Conservation (phyloP, 2,797 vertebrate genomes). For the Hemitrygon akajei region DNA sequence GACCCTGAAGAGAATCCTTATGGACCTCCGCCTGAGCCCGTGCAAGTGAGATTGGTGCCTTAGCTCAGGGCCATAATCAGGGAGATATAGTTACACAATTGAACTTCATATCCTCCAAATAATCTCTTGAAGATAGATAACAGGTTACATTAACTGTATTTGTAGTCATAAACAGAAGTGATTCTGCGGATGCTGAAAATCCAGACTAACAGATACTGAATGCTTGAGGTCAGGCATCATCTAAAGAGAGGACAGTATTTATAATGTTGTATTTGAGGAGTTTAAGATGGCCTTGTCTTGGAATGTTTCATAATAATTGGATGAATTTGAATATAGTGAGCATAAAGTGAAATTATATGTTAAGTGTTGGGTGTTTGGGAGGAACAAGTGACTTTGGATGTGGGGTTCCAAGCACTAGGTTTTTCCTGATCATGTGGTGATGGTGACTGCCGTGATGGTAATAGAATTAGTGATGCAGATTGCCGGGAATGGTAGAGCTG, state of each 20-base stretch:
- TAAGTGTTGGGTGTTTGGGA: neutral
- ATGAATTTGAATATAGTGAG: neutral
- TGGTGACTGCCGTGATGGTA: neutral
- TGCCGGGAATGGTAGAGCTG: too few species aligned
- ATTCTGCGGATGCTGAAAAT: too few species aligned
- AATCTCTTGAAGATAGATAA: neutral
- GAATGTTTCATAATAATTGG: neutral
- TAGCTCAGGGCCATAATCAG: neutral
- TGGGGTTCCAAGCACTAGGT: neutral
- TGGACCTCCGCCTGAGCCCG: conserved; percentile 80
- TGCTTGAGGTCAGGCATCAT: too few species aligned
- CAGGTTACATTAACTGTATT: neutral
- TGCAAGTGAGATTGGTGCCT: conserved; percentile 41
- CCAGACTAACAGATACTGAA: too few species aligned
- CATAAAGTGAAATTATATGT: neutral
- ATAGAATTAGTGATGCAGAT: too few species aligned
- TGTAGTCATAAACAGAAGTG: neutral
- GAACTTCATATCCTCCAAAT: neutral
- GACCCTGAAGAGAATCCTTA: conserved; percentile 96
- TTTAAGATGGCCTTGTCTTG: neutral
- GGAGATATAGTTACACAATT: neutral
- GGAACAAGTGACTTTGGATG: too few species aligned
- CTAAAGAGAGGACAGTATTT: neutral
- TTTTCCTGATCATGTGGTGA: neutral
- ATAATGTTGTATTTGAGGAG: neutral